Evolutionary conservation across 2,888 invertebrate species (phyloP).

Genomic region (Epinotia nisella): DNA sequence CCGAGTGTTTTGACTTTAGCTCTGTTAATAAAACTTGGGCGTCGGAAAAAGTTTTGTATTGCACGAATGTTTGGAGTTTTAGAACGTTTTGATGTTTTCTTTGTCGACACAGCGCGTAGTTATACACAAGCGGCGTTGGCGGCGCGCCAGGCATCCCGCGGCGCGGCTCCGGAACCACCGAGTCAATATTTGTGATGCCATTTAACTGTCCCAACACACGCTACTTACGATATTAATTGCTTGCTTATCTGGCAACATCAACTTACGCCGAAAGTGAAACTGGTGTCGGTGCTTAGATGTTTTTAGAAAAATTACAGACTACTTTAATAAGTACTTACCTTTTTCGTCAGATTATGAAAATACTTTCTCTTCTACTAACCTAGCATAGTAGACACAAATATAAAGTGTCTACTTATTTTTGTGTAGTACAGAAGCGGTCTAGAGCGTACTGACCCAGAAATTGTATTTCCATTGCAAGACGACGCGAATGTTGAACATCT

Average conservation of each 20-base stretch:
- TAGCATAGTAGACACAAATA: not conserved
- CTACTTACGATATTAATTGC: conserved; percentile 65
- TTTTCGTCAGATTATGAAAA: not conserved
- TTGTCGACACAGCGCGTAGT: conserved; percentile 14
- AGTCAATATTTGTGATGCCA: conserved; percentile 80
- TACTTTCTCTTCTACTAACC: not conserved
- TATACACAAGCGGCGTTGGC: conserved; percentile 55
- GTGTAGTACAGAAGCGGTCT: not conserved
- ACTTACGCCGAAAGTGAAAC: conserved; percentile 27
- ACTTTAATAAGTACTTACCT: not conserved
- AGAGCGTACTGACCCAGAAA: conserved; percentile 35
- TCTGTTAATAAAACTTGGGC: conserved; percentile 17
- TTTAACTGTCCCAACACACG: conserved; percentile 66
- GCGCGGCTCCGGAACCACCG: conserved; percentile 61
- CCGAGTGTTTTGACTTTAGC: conserved; percentile 1
- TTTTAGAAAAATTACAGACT: not conserved
- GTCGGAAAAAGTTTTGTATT: conserved; percentile 16
- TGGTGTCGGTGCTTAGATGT: not conserved
- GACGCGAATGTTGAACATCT: conserved; percentile 15
- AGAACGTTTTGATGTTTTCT: conserved; percentile 26
- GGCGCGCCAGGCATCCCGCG: conserved; percentile 50
- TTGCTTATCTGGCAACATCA: conserved; percentile 56
- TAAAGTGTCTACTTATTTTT: not conserved
- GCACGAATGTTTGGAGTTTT: conserved; percentile 27
- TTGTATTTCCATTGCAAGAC: conserved; percentile 34